phyloP scores from a whole-genome alignment of 2,888 invertebrate species.

The Aproaerema taeniolella region DNA sequence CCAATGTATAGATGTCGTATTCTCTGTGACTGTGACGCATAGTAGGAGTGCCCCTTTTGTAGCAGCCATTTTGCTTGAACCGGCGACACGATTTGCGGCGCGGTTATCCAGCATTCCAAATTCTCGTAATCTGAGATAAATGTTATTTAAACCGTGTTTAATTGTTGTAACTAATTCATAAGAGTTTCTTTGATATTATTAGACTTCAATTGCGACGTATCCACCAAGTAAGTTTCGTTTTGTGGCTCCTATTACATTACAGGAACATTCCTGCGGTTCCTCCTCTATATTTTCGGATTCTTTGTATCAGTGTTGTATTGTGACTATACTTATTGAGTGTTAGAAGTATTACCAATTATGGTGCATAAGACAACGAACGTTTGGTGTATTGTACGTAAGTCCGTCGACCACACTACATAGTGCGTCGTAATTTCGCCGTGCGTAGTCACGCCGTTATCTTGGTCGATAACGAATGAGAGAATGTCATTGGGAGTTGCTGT shows the following conservation, averaged over 20 bases:
- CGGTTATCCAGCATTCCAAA: constrained; percentile 49
- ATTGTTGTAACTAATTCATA: constrained; percentile 18
- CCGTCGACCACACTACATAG: constrained; percentile 43
- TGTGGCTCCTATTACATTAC: constrained; percentile 40
- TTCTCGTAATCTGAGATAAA: constrained; percentile 31
- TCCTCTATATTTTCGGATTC: constrained; percentile 19
- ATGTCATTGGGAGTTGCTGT: constrained; percentile 26
- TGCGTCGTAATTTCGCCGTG: constrained; percentile 69
- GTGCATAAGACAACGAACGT: not conserved
- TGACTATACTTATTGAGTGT: constrained; percentile 5
- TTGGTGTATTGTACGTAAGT: constrained; percentile 26
- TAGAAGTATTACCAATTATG: no score
- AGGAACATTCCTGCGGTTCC: constrained; percentile 36
- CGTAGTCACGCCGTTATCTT: constrained; percentile 69
- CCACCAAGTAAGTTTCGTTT: constrained; percentile 45
- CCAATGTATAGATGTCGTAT: constrained; percentile 34
- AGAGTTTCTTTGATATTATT: constrained; percentile 7
- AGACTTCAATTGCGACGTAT: constrained; percentile 20
- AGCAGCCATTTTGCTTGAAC: constrained; percentile 77
- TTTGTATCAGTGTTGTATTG: not conserved
- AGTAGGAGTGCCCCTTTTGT: constrained; percentile 73
- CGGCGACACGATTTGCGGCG: constrained; percentile 75
- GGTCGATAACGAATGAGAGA: constrained; percentile 46
- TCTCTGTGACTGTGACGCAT: constrained; percentile 78
- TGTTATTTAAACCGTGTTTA: constrained; percentile 15